phyloP scores from a whole-genome alignment of 1,140 invertebrate species.

The Wasmannia auropunctata region DNA sequence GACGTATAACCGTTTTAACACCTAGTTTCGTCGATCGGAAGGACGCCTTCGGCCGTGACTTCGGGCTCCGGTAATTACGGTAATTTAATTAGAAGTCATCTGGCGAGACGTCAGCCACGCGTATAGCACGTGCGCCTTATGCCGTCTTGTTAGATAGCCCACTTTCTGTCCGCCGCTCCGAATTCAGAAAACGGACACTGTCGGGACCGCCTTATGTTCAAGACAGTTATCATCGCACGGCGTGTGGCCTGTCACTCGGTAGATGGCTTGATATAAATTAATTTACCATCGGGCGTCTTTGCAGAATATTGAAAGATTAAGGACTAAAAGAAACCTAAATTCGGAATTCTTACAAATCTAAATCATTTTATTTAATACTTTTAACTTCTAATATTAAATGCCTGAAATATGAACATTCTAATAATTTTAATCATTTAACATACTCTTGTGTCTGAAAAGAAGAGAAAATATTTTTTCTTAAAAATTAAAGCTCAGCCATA shows the following conservation, averaged over 20 bases:
- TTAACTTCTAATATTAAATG: neutral
- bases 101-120: constrained; percentile 69
- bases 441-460: neutral
- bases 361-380: neutral
- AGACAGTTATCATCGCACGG: constrained; percentile 69
- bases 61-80: constrained; percentile 62
- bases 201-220: constrained; percentile 70
- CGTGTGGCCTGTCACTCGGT: constrained; percentile 35
- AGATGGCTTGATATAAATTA: constrained; percentile 26
- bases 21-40: constrained; percentile 3
- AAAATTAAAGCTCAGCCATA: neutral
- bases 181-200: constrained; percentile 59
- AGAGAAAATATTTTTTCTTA: neutral
- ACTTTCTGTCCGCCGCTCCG: constrained; percentile 45
- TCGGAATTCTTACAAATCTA: neutral
- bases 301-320: neutral
- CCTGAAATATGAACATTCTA: neutral
- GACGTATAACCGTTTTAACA: constrained; percentile 36
- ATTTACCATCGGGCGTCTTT: neutral
- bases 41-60: constrained; percentile 41
- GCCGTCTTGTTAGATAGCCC: constrained; percentile 65
- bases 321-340: neutral
- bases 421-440: neutral
- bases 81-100: constrained; percentile 77
- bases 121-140: constrained; percentile 75